Base-by-base conservation (phyloP, 2,888 invertebrate genomes). In the Exocentrus adspersus region DNA sequence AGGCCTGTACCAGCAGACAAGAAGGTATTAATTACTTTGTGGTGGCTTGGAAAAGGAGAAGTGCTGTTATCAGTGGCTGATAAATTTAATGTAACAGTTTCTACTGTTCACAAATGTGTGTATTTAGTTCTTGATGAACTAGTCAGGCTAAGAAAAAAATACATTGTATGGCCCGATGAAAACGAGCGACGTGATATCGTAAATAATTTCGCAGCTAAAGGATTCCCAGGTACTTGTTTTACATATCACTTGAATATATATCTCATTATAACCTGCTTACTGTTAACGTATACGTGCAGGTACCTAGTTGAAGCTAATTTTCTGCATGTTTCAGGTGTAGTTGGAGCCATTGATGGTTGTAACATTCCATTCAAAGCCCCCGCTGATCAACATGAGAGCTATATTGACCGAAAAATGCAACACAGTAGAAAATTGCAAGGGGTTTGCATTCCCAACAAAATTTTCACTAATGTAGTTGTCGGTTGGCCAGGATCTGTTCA, bases 31-130 rank as follows among this genome's bases (percentile, higher is more conserved):
- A 65, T 65, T 48, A 50, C 51, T 9, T 19, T 65, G 20, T 65
- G 61, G 65, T 65, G 60, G 60, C 46, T 65, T 2, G 65, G 65
- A 20, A 65, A 65, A 30, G 61, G 62, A 7, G 62, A 65, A 28
- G 42, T 28, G n/a, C 20, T 62, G 12, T 20, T 65, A 42, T 61
- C 61, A 16, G 57, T 65, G 6, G 32, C 57, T 24, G 65, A 65
- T 17, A 61, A 48, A 46, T 65, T 65, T 61, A 58, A 58, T 52
- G 61, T 65, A 14, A 24, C 53, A 4, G 16, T 62, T n/a, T 51
- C 58, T 30, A 52, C 65, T 30, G 62, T 61, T 3, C 52, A 57
- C 41, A 58, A 61, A 5, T 30, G 21, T 21, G 48, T 19, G 28
- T 54, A 60, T 19, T 24, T 24, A 6, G 20, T 61, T 37, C 19